These are phyloP conservation scores for Oceanodroma leucorhoa DNA, from an alignment of 2,797 vertebrate genomes.

Conservation along the genomic window DNA sequence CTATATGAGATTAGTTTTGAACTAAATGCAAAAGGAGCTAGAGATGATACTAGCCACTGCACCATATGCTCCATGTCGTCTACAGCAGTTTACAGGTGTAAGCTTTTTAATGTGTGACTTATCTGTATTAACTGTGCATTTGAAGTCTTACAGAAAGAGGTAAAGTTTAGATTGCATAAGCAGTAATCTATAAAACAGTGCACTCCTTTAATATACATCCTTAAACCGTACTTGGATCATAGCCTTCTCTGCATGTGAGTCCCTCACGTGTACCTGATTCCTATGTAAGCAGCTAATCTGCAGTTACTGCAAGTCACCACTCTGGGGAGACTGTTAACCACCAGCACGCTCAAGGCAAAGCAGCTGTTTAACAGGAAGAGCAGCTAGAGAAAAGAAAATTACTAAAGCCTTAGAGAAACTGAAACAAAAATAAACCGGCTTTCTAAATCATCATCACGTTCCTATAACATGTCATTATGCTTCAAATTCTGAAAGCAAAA, in stretches of 20 bases:
- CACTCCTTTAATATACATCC: accelerated
- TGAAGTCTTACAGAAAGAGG: background rate
- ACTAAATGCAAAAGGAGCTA: background rate
- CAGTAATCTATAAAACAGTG: background rate
- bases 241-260: accelerated
- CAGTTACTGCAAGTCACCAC: background rate
- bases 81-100: background rate
- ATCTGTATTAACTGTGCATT: background rate
- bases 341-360: background rate
- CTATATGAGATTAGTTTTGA: background rate
- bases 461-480: background rate
- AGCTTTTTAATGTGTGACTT: background rate
- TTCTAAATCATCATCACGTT: background rate
- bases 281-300: accelerated
- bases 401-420: background rate
- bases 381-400: accelerated
- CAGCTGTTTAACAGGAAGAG: background rate
- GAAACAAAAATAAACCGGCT: background rate
- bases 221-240: accelerated
- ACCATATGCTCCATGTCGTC: accelerated
- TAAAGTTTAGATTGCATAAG: background rate
- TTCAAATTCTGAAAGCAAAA: background rate
- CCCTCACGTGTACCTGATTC: accelerated
- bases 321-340: background rate
- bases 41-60: no score